These are phyloP conservation scores for Tamandua tetradactyla DNA, from an alignment of 2,797 vertebrate species.

Conservation along the genomic window DNA sequence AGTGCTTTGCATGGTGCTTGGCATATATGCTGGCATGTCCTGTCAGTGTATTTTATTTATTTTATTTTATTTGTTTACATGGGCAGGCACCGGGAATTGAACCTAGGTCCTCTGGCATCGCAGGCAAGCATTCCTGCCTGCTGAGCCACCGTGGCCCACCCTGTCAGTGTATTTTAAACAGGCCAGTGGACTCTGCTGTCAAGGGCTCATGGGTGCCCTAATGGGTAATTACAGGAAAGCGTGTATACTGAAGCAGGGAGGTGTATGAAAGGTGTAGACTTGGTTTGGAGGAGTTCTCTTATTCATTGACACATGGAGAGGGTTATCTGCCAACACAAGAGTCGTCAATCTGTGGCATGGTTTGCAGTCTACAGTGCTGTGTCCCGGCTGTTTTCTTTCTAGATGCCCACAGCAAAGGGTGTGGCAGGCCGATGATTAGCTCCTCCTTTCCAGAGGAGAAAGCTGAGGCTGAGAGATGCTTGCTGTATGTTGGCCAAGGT, in stretches of 20 bases:
- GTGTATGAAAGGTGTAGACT: neutral
- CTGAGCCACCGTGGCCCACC: too few species aligned
- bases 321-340: neutral
- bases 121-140: too few species aligned
- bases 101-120: too few species aligned
- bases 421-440: neutral
- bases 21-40: neutral
- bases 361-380: neutral
- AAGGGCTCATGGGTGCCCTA: neutral
- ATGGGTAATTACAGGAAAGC: neutral
- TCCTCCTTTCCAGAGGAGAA: conserved; percentile 30
- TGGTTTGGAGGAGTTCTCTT: conserved; percentile 33
- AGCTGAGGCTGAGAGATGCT: neutral
- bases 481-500: conserved; percentile 53
- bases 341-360: neutral
- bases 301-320: neutral
- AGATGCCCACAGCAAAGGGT: neutral
- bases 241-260: neutral
- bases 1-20: neutral
- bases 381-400: neutral
- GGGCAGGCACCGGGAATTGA: too few species aligned
- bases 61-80: too few species aligned
- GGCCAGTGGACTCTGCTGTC: conserved; percentile 29
- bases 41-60: conserved; percentile 14
- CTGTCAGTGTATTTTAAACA: conserved; percentile 21